Evolutionary conservation across 2,888 invertebrate species (phyloP).

Genomic region (Agrochola lota): DNA sequence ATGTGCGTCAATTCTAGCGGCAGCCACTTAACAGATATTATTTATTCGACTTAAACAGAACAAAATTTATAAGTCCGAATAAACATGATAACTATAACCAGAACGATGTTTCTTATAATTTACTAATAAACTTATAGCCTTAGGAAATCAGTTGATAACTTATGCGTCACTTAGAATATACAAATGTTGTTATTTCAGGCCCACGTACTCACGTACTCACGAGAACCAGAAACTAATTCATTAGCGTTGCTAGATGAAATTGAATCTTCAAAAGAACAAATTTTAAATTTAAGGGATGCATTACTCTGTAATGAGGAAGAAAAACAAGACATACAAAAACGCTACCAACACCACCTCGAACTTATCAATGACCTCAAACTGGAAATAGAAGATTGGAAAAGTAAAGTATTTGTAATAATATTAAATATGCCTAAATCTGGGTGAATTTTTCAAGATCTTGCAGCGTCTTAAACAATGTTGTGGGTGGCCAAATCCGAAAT

Average conservation of each 20-base stretch:
- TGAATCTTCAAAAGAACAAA: slow-evolving; percentile 81
- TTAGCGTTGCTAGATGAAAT: slow-evolving; percentile 80
- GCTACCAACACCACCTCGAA: slow-evolving; percentile 79
- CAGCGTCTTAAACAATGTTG: no score
- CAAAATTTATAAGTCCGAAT: no score
- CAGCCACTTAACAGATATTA: no score
- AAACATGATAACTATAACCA: no score
- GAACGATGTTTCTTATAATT: no score
- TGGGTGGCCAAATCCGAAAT: no score
- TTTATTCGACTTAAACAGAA: no score
- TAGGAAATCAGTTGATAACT: no score
- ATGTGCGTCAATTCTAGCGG: no score
- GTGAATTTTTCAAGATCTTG: background rate
- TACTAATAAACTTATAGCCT: no score
- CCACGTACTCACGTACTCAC: slow-evolving; percentile 32
- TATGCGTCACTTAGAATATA: background rate
- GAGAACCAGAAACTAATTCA: slow-evolving; percentile 70
- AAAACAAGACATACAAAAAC: slow-evolving; percentile 78
- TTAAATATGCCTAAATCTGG: background rate
- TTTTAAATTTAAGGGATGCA: slow-evolving; percentile 79
- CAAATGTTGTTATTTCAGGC: slow-evolving; percentile 43
- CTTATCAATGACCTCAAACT: slow-evolving; percentile 79
- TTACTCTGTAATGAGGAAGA: slow-evolving; percentile 82
- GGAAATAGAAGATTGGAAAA: slow-evolving; percentile 84
- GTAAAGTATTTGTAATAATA: slow-evolving; percentile 67